phyloP scores from a whole-genome alignment of 2,888 invertebrate species.

The Zygothrica quintamaculata region DNA sequence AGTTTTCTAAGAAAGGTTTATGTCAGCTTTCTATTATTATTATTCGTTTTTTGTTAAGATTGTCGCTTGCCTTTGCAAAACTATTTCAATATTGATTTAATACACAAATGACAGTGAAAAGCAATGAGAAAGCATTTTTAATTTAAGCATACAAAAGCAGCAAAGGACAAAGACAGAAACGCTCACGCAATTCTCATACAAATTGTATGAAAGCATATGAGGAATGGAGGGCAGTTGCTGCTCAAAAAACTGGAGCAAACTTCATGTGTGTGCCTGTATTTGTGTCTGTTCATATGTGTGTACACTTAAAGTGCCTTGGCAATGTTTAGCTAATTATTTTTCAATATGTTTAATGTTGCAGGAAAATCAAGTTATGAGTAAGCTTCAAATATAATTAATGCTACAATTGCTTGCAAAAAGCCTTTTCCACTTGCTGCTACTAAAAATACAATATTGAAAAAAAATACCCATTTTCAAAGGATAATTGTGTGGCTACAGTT shows the following conservation, averaged over 20 bases:
- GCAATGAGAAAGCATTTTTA: slow-evolving; percentile 23
- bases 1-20: slow-evolving; percentile 5
- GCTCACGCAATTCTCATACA: neutral
- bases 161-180: slow-evolving; percentile 7
- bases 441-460: no score
- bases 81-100: slow-evolving; percentile 42
- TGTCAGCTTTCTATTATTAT: no score
- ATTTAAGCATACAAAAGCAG: slow-evolving; percentile 18
- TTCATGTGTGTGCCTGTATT: slow-evolving; percentile 9
- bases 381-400: slow-evolving; percentile 48
- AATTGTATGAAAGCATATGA: slow-evolving; percentile 1
- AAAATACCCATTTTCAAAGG: slow-evolving; percentile 21
- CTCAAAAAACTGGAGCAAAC: slow-evolving; percentile 40
- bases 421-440: slow-evolving; percentile 34
- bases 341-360: slow-evolving; percentile 43
- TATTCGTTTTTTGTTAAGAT: neutral
- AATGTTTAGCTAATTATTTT: slow-evolving; percentile 66
- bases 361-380: slow-evolving; percentile 52
- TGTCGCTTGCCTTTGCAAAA: slow-evolving; percentile 15
- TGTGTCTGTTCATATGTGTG: slow-evolving; percentile 4
- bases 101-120: slow-evolving; percentile 29
- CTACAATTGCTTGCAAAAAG: slow-evolving; percentile 25
- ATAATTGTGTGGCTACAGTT: slow-evolving; percentile 40
- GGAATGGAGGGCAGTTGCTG: slow-evolving; percentile 29
- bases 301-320: slow-evolving; percentile 38